These are phyloP conservation scores for Ligdia adustata DNA, from an alignment of 2,888 invertebrate genomes.

Conservation along the genomic window DNA sequence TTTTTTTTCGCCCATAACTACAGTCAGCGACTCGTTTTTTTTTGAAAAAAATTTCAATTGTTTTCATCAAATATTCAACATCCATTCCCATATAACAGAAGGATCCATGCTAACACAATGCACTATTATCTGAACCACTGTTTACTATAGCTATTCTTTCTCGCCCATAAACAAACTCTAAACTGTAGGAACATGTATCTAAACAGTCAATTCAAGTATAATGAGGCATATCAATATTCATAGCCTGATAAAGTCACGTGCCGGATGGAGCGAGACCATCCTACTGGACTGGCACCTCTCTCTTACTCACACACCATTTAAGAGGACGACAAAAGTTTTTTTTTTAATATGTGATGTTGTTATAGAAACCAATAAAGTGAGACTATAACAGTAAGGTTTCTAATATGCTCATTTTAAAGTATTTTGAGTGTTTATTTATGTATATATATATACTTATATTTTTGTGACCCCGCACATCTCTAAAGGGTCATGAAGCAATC, in stretches of 20 bases:
- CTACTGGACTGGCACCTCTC: slow-evolving; percentile 17
- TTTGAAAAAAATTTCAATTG: too few species aligned
- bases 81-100: neutral
- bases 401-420: too few species aligned
- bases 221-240: slow-evolving; percentile 65
- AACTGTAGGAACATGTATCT: slow-evolving; percentile 15
- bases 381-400: too few species aligned
- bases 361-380: too few species aligned
- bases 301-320: slow-evolving; percentile 40
- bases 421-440: too few species aligned
- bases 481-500: too few species aligned
- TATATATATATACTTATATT: too few species aligned
- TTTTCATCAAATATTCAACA: slow-evolving; percentile 6
- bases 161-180: slow-evolving; percentile 7
- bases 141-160: slow-evolving; percentile 9
- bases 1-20: too few species aligned
- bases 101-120: slow-evolving; percentile 13
- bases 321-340: too few species aligned
- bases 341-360: too few species aligned
- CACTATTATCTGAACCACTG: slow-evolving; percentile 12
- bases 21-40: too few species aligned
- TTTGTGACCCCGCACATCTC: too few species aligned
- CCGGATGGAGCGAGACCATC: slow-evolving; percentile 41
- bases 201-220: slow-evolving; percentile 43
- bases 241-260: slow-evolving; percentile 55